These are phyloP conservation scores for Sebastolobus alascanus DNA, from an alignment of 2,797 vertebrate genomes.

Conservation along the genomic window DNA sequence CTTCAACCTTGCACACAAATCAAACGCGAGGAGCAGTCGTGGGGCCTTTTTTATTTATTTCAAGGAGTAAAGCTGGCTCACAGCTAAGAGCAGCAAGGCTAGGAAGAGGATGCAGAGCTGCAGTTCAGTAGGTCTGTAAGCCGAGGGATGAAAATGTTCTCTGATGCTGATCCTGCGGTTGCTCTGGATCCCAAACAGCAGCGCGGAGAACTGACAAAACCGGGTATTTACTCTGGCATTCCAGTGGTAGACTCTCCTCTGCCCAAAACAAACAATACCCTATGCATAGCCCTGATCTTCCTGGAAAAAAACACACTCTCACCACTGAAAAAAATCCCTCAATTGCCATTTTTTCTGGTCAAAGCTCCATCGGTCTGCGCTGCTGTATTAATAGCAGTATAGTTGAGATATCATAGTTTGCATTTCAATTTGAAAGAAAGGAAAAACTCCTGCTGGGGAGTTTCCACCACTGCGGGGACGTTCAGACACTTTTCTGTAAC, in stretches of 20 bases:
- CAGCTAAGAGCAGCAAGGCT: conserved; percentile 53
- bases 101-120: conserved; percentile 64
- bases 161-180: conserved; percentile 75
- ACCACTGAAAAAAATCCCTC: conserved; percentile 11
- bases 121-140: conserved; percentile 72
- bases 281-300: conserved; percentile 57
- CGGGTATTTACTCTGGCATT: conserved; percentile 67
- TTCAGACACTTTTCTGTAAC: conserved; percentile 41
- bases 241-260: conserved; percentile 56
- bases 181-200: conserved; percentile 68
- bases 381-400: conserved; percentile 28
- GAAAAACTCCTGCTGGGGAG: conserved; percentile 46
- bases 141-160: conserved; percentile 76
- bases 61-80: conserved; percentile 48
- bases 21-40: conserved; percentile 41
- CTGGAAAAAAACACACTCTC: conserved; percentile 58
- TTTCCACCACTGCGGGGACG: conserved; percentile 43
- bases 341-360: conserved; percentile 31
- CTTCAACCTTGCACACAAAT: conserved; percentile 62
- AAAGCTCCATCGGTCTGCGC: conserved; percentile 31
- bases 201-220: conserved; percentile 71
- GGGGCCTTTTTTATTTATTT: conserved; percentile 56
- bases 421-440: conserved; percentile 55
- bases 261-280: conserved; percentile 66
- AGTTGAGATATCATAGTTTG: conserved; percentile 37